Percentiles rank a stretch among this genome's conserved stretches.
Conservation (phyloP, 2,797 vertebrate genomes). For the Myoxocephalus aenaeus region DNA sequence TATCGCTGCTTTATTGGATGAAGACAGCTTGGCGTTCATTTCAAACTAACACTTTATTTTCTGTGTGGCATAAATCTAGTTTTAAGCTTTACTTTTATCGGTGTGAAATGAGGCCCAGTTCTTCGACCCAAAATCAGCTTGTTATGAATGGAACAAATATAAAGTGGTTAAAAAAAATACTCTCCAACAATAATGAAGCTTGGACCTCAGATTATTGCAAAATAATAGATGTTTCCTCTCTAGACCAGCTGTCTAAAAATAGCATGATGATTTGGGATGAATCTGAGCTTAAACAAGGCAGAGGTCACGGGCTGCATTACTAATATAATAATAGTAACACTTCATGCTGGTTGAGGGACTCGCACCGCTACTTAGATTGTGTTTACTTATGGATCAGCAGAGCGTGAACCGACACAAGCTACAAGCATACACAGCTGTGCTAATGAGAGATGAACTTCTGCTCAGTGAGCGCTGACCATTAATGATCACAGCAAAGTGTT, state of each 20-base stretch:
- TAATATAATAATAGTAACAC: conserved; percentile 8
- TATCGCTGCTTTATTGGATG: no score
- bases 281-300: neutral
- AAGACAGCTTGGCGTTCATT: no score
- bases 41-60: no score
- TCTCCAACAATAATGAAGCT: neutral
- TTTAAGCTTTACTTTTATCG: neutral
- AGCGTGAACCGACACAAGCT: conserved; percentile 26
- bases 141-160: neutral
- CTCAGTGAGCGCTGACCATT: neutral
- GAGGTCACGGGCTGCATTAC: conserved; percentile 16
- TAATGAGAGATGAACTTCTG: conserved; percentile 26
- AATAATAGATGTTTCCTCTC: neutral
- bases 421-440: conserved; percentile 8
- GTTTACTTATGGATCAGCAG: conserved; percentile 25
- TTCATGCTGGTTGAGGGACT: conserved; percentile 20
- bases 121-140: neutral
- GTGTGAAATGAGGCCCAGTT: neutral
- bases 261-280: conserved; percentile 1
- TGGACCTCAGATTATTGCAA: neutral
- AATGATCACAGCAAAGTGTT: neutral
- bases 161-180: neutral
- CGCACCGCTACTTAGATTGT: neutral
- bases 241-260: neutral
- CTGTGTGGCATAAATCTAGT: neutral